phyloP scores from a whole-genome alignment of 2,797 vertebrate genomes.

The Anableps anableps region DNA sequence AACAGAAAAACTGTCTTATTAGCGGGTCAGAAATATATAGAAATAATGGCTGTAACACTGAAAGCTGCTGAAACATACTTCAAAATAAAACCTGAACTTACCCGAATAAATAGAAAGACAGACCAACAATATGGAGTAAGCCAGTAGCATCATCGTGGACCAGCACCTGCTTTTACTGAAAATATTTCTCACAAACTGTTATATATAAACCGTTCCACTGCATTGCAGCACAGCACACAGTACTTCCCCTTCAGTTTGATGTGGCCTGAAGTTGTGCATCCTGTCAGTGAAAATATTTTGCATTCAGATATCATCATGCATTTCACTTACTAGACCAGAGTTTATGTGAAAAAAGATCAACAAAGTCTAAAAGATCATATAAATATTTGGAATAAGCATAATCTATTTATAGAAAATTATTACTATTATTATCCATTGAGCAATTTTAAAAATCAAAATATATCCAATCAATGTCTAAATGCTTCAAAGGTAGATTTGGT shows the following conservation, averaged over 20 bases:
- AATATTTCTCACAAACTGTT: neutral
- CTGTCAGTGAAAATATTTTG: neutral
- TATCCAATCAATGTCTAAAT: no score
- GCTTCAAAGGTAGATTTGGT: neutral
- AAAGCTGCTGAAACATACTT: neutral
- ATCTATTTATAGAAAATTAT: neutral
- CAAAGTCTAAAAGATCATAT: neutral
- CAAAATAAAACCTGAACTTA: conserved; percentile 9
- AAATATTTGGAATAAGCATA: neutral
- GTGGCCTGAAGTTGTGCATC: neutral
- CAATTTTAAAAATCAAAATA: neutral
- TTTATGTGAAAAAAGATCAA: no score
- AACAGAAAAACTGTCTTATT: conserved; percentile 1
- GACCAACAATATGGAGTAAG: conserved; percentile 18
- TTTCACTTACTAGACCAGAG: neutral
- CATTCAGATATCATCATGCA: neutral
- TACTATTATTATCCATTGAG: neutral
- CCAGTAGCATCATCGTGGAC: conserved; percentile 22
- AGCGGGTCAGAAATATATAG: neutral
- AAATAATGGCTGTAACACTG: neutral
- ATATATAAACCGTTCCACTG: neutral
- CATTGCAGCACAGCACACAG: neutral
- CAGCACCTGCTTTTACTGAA: neutral
- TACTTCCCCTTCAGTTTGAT: conserved; percentile 24
- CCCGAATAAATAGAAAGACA: conserved; percentile 32